Evolutionary conservation across 2,888 invertebrate species (phyloP).

Genomic region (Phorcus lineatus): DNA sequence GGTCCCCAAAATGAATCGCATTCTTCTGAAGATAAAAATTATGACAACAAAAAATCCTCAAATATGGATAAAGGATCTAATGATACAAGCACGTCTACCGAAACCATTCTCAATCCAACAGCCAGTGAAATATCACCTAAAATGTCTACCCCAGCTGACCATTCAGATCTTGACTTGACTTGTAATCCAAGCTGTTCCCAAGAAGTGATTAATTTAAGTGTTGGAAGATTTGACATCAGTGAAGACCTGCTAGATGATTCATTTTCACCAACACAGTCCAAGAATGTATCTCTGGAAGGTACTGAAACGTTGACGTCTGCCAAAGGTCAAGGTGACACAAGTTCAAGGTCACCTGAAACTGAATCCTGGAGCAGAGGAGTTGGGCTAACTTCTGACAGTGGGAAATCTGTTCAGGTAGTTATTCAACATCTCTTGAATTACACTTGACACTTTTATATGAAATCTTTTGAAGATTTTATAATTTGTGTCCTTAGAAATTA

Average conservation of each 20-base stretch:
- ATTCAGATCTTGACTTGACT: neutral
- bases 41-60: no score
- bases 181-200: neutral
- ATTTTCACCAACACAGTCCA: neutral
- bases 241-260: constrained; percentile 14
- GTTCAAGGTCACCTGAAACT: neutral
- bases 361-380: constrained; percentile 43
- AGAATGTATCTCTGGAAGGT: neutral
- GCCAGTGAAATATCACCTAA: neutral
- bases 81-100: no score
- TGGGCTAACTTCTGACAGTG: constrained; percentile 23
- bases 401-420: constrained; percentile 38
- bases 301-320: neutral
- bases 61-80: no score
- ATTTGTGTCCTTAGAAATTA: no score
- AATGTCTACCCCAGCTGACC: neutral
- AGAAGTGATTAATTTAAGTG: neutral
- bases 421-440: neutral
- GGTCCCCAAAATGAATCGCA: no score
- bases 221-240: constrained; percentile 15
- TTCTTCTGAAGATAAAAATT: no score
- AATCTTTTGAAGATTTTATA: no score
- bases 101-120: no score
- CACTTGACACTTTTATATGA: neutral
- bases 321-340: neutral